phyloP scores from a whole-genome alignment of 2,888 invertebrate species.

The Eilema caniola region DNA sequence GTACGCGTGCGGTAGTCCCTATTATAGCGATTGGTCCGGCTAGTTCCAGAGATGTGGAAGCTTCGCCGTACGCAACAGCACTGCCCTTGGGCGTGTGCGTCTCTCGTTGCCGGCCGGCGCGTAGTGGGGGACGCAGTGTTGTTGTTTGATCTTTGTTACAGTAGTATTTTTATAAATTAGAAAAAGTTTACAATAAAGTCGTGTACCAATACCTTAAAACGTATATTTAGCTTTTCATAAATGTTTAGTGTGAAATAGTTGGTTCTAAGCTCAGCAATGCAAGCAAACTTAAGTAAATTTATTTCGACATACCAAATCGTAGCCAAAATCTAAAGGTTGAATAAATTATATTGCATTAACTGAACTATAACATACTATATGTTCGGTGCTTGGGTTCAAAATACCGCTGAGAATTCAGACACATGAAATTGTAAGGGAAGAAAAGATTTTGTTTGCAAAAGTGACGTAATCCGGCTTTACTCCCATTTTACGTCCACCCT shows the following conservation, averaged over 20 bases:
- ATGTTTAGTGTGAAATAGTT: background rate
- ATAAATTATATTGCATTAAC: background rate
- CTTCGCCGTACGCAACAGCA: too few species aligned
- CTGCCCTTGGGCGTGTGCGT: too few species aligned
- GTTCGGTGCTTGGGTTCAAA: background rate
- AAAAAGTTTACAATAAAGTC: background rate
- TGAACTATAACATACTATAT: background rate
- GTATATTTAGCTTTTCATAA: background rate
- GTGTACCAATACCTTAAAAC: background rate
- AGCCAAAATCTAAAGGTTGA: background rate
- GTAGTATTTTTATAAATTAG: too few species aligned
- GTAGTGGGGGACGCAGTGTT: too few species aligned
- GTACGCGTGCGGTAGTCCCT: too few species aligned
- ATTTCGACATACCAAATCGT: background rate
- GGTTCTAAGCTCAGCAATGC: background rate
- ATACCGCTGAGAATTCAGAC: background rate
- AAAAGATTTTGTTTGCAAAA: slow-evolving; percentile 8
- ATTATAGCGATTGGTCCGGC: too few species aligned
- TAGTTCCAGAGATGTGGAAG: too few species aligned
- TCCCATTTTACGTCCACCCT: background rate
- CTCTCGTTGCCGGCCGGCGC: too few species aligned
- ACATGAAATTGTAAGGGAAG: background rate
- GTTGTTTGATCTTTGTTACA: too few species aligned
- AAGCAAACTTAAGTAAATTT: background rate
- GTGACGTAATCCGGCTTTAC: slow-evolving; percentile 12